Evolutionary conservation across 37 sponge, comb jelly and placozoan genomes (phyloP).

Genomic region (Haliclona indistincta): DNA sequence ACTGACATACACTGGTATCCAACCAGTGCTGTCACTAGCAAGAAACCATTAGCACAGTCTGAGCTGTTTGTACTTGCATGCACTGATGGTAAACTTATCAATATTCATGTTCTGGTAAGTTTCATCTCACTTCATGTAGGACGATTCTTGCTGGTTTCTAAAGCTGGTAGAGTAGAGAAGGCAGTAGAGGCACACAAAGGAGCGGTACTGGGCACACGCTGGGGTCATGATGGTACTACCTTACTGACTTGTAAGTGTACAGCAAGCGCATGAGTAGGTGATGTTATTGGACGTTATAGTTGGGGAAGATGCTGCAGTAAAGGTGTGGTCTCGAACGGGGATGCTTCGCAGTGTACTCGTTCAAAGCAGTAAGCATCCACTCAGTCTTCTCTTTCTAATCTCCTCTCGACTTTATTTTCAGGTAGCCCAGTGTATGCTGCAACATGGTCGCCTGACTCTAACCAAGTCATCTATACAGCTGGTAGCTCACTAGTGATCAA

Average conservation of each 20-base stretch:
- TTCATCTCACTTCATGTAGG: constrained; percentile 31
- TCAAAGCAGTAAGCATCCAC: constrained; percentile 62
- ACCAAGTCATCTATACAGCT: constrained; percentile 81
- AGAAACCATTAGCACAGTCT: constrained; percentile 34
- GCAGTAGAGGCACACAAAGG: constrained; percentile 92
- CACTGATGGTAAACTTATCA: constrained; percentile 63
- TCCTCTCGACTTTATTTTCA: constrained; percentile 6
- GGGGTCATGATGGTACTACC: constrained; percentile 90
- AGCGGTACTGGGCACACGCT: constrained; percentile 84
- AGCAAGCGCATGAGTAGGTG: neutral
- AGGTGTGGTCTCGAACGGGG: constrained; percentile 92
- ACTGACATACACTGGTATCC: constrained; percentile 88
- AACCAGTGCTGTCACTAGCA: neutral
- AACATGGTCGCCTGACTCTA: constrained; percentile 93
- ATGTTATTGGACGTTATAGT: too few relatives aligned
- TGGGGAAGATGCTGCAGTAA: constrained; percentile 96
- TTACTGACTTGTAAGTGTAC: constrained; percentile 61
- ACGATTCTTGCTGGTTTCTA: constrained; percentile 77
- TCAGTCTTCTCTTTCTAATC: neutral
- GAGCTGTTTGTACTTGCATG: constrained; percentile 81
- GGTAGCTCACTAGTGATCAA: constrained; percentile 84
- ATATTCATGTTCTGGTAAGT: neutral
- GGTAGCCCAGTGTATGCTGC: constrained; percentile 83
- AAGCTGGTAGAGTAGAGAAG: constrained; percentile 88
- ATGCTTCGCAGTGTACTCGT: constrained; percentile 88